Evolutionary conservation across 2,113 vertebrate genomes (phyloP), one percentile per base, ranked within the genome.

Genomic region (Chamaetylas fuelleborni): DNA sequence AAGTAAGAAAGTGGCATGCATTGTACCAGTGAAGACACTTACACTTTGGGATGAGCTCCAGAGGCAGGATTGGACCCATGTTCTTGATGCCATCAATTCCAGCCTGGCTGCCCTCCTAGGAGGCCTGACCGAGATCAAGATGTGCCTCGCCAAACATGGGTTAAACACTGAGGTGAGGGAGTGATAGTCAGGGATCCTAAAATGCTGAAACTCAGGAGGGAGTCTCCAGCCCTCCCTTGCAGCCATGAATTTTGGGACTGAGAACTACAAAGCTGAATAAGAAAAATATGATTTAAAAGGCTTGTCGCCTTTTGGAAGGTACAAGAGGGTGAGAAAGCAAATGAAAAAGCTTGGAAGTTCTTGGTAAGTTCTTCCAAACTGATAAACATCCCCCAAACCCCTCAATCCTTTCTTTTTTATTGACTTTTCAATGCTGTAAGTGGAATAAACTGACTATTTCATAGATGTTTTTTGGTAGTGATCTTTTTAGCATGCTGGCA

Each of bases 91-190:
- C 12, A 7, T 95, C 93, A 89, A 71, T 92, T 79, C 83, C 83
- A 95, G 12, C 22, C 94, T 93, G 91, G 65, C 91, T 93, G 36
- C 71, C 81, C 93, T 95, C 57, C 77, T 93, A 70, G 57, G 77
- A 92, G 69, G 48, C 57, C 73, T 95, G 91, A 93, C 91, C 81
- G 91, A 95, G 69, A 92, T 93, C 91, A 90, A 31, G n/a, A 13
- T 81, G 56, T 64, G 33, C 48, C 76, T 64, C 92, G 91, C 91
- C 95, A 94, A 93, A 89, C 53, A 72, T 0, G 25, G 91, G 83
- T 91, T 91, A 81, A 91, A 71, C 81, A 72, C 36, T 60, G 91
- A 91, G 72, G 48, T 79, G 29, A 74, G 40, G 40, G 51, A 86
- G 36, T 23, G 36, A 84, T 84, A 89, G 57, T 16, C 5, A 3